Conservation (phyloP, 2,888 invertebrate species). For the Pollenia angustigena region DNA sequence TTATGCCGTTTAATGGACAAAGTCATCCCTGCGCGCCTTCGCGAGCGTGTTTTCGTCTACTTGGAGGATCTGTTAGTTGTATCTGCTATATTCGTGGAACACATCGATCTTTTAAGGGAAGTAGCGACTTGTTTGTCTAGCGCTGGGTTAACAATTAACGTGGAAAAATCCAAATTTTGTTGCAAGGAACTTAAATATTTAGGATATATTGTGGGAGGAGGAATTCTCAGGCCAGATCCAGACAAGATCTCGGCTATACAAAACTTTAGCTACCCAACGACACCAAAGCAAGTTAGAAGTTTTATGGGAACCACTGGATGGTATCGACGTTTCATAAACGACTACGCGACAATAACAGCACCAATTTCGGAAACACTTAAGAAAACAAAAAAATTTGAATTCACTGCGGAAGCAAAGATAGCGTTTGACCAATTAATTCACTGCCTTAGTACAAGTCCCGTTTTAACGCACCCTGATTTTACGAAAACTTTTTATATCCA, state of each 20-base stretch:
- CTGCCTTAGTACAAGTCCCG: neutral
- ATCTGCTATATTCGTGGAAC: no score
- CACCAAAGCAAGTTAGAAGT: neutral
- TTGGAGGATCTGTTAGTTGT: no score
- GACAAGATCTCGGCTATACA: neutral
- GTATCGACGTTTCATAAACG: neutral
- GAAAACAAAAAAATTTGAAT: neutral
- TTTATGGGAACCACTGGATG: neutral
- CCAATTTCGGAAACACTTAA: neutral
- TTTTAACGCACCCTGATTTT: neutral
- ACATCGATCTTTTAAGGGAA: no score
- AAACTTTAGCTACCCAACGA: neutral
- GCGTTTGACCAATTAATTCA: neutral
- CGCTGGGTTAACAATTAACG: no score
- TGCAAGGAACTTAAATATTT: neutral
- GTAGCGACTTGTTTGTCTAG: no score
- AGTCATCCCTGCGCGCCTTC: constrained; percentile 1
- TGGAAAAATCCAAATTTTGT: neutral
- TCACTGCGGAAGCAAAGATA: neutral
- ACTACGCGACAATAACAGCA: neutral
- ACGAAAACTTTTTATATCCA: neutral
- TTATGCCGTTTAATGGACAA: constrained; percentile 65
- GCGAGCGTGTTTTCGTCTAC: constrained; percentile 9
- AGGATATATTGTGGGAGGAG: neutral
- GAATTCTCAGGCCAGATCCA: neutral